These are phyloP conservation scores for Aeoliscus strigatus DNA, from an alignment of 2,797 vertebrate genomes.

Conservation along the genomic window DNA sequence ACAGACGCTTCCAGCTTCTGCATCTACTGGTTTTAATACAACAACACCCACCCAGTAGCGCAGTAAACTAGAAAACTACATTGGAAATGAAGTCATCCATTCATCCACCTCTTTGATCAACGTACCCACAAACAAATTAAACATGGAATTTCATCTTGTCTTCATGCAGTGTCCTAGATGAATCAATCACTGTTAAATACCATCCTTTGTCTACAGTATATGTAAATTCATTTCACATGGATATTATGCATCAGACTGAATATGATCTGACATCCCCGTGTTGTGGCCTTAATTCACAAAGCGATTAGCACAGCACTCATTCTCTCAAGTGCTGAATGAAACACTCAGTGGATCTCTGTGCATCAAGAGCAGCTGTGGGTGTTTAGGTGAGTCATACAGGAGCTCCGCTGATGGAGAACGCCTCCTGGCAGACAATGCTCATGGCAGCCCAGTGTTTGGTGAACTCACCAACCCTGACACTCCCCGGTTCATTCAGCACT, in stretches of 20 bases:
- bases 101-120: too few relatives aligned
- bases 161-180: too few relatives aligned
- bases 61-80: too few relatives aligned
- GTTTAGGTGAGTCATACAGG: slow-evolving; percentile 47
- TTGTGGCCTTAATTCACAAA: slow-evolving; percentile 12
- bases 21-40: too few relatives aligned
- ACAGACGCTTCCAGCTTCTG: too few relatives aligned
- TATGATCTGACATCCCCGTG: slow-evolving; percentile 2
- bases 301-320: slow-evolving; percentile 14
- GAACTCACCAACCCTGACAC: slow-evolving; percentile 35
- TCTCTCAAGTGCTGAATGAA: slow-evolving; percentile 40
- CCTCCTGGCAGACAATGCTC: slow-evolving; percentile 32
- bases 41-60: too few relatives aligned
- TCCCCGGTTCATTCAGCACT: slow-evolving; percentile 25
- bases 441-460: slow-evolving; percentile 16
- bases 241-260: slow-evolving; percentile 3
- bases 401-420: slow-evolving; percentile 57
- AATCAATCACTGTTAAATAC: too few relatives aligned
- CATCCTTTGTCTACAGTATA: too few relatives aligned
- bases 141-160: too few relatives aligned
- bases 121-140: too few relatives aligned
- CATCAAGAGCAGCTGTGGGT: slow-evolving; percentile 39
- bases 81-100: too few relatives aligned
- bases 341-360: slow-evolving; percentile 36
- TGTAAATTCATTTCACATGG: too few relatives aligned